Conservation (phyloP, 2,888 invertebrate species). For the Cynaeus angustus region DNA sequence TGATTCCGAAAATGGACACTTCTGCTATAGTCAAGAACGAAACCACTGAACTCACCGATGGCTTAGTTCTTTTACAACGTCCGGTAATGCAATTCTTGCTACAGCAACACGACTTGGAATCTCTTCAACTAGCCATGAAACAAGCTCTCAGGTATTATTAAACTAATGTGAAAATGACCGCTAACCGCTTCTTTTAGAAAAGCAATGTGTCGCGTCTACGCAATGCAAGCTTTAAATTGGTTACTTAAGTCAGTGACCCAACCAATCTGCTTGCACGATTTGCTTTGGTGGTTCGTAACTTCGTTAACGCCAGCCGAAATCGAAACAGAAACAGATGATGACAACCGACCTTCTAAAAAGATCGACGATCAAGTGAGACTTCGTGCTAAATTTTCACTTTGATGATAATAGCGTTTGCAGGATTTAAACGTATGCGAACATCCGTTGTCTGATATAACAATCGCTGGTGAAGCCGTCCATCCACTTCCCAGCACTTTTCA, state of each 20-base stretch:
- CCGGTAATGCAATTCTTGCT: constrained; percentile 92
- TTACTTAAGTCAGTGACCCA: constrained; percentile 92
- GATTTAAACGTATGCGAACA: constrained; percentile 82
- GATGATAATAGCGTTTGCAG: constrained; percentile 61
- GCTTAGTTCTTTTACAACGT: constrained; percentile 79
- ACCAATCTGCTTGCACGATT: constrained; percentile 92
- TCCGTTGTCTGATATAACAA: constrained; percentile 85
- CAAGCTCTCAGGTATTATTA: constrained; percentile 81
- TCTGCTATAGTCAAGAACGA: constrained; percentile 72
- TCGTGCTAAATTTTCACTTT: constrained; percentile 19
- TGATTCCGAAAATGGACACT: constrained; percentile 80
- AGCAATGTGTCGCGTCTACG: constrained; percentile 87
- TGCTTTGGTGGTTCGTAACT: constrained; percentile 97
- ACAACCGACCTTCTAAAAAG: constrained; percentile 71
- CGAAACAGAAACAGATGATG: constrained; percentile 75
- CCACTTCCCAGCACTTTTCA: constrained; percentile 81
- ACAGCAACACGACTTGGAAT: constrained; percentile 88
- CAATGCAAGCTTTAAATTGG: constrained; percentile 97
- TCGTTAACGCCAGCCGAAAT: constrained; percentile 80
- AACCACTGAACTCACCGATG: constrained; percentile 71
- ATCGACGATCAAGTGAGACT: constrained; percentile 67
- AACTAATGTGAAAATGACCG: neutral
- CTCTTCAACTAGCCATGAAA: constrained; percentile 89
- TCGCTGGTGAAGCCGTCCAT: constrained; percentile 82
- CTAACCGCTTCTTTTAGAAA: constrained; percentile 70